Evolutionary conservation across 2,797 vertebrate species (phyloP).

Genomic region (Schizothorax lantsangensis): DNA sequence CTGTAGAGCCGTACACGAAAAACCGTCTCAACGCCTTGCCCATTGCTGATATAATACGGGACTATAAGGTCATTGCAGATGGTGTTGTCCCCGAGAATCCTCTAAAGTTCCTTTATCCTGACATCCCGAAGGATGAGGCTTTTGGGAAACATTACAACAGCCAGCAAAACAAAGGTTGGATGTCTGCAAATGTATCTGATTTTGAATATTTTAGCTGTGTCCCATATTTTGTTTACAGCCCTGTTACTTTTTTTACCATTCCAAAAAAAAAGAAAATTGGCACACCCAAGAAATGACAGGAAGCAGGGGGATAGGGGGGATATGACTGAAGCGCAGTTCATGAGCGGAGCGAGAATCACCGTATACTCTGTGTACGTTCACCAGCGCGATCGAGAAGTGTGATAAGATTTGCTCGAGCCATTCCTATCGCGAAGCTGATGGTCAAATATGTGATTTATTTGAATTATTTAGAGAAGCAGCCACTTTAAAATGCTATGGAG

Average conservation of each 20-base stretch:
- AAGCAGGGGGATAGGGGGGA: neutral
- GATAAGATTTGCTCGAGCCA: no score
- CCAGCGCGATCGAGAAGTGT: no score
- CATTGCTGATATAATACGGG: constrained; percentile 92
- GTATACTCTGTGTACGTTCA: no score
- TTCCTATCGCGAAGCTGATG: no score
- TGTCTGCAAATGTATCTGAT: neutral
- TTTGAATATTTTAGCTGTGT: neutral
- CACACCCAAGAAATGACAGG: neutral
- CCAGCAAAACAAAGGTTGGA: constrained; percentile 88
- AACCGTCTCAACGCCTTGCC: constrained; percentile 89
- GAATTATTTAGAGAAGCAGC: no score
- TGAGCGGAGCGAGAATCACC: no score
- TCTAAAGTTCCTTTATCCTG: constrained; percentile 93
- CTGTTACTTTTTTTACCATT: neutral
- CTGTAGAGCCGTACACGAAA: constrained; percentile 97
- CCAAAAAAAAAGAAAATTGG: neutral
- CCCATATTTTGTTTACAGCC: neutral
- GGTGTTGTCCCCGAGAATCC: constrained; percentile 94
- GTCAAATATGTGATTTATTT: no score
- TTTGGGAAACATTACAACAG: constrained; percentile 96
- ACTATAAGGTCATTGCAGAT: constrained; percentile 96
- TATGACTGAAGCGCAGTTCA: no score
- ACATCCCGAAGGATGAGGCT: constrained; percentile 95
- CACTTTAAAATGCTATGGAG: no score